Percentiles rank a stretch among this genome's conserved stretches.
phyloP scores from a whole-genome alignment of 2,888 invertebrate species.

The Macrostomum cliftonense region DNA sequence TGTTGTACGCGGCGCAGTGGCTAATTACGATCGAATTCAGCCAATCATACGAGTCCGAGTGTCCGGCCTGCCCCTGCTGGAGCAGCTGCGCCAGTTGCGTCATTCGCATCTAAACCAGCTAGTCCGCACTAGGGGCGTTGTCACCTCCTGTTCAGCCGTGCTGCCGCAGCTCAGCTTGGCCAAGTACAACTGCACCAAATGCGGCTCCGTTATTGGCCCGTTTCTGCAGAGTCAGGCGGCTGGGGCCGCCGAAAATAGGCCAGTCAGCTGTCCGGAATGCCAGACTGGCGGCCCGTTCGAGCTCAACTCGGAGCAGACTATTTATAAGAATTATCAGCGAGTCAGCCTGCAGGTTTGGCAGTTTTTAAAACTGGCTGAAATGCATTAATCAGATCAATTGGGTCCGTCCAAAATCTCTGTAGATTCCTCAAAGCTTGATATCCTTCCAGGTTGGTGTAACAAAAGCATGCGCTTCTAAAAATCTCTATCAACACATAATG shows the following conservation, averaged over 20 bases:
- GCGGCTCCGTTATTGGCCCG: conserved; percentile 81
- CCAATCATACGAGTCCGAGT: conserved; percentile 83
- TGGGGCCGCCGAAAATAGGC: conserved; percentile 55
- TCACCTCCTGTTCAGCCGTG: conserved; percentile 52
- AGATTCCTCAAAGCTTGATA: too few relatives aligned
- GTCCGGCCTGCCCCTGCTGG: conserved; percentile 77
- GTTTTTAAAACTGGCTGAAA: too few relatives aligned
- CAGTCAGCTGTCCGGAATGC: conserved; percentile 90
- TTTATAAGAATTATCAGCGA: conserved; percentile 94
- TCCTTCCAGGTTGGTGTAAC: too few relatives aligned
- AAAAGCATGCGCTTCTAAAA: too few relatives aligned
- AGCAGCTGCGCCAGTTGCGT: conserved; percentile 78
- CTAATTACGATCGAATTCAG: conserved; percentile 65
- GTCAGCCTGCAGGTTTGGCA: conserved; percentile 49
- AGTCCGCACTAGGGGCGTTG: conserved; percentile 77
- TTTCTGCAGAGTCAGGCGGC: conserved; percentile 77
- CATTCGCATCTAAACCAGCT: conserved; percentile 46
- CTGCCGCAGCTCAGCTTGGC: conserved; percentile 81
- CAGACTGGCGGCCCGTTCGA: conserved; percentile 84
- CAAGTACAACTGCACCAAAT: conserved; percentile 89
- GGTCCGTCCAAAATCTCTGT: too few relatives aligned
- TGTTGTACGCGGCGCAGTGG: too few relatives aligned
- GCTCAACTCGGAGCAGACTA: conserved; percentile 93
- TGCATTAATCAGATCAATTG: too few relatives aligned
- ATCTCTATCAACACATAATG: too few relatives aligned